A percentile compares a stretch with the other conserved stretches of the same genome.
Conservation (phyloP, 2,113 vertebrate genomes). For the Lepus europaeus region DNA sequence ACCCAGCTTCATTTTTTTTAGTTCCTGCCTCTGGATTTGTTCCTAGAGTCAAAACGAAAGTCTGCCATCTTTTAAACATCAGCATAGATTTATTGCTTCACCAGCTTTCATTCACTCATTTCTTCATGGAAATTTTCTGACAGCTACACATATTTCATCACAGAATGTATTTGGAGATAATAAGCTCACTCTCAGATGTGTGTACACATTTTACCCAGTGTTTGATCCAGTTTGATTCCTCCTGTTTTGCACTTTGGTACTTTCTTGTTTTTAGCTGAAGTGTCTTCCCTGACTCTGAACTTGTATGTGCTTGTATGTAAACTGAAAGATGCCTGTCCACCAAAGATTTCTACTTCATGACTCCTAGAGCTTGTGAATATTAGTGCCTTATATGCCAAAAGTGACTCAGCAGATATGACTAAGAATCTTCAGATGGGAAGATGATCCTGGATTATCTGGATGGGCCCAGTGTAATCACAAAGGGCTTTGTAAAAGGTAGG, state of each 20-base stretch:
- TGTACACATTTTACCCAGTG: neutral
- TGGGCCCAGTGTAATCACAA: neutral
- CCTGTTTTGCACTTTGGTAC: neutral
- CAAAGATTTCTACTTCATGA: neutral
- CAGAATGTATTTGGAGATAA: neutral
- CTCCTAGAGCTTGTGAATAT: neutral
- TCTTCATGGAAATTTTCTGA: neutral
- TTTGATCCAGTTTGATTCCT: neutral
- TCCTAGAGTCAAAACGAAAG: neutral
- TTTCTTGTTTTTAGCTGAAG: slow-evolving; percentile 23
- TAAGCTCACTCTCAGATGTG: neutral
- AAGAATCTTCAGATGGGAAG: neutral
- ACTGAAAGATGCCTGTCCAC: neutral
- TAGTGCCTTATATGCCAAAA: neutral
- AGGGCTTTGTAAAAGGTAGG: neutral
- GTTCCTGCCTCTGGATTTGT: neutral
- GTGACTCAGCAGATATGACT: neutral
- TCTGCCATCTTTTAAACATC: slow-evolving; percentile 28
- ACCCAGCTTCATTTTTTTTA: neutral
- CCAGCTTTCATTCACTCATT: neutral
- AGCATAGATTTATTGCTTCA: slow-evolving; percentile 7
- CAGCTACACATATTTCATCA: neutral
- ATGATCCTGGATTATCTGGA: neutral
- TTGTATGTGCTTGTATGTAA: neutral
- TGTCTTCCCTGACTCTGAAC: neutral